Conservation (phyloP, 1,140 invertebrate genomes). For the Drosophila obscura region DNA sequence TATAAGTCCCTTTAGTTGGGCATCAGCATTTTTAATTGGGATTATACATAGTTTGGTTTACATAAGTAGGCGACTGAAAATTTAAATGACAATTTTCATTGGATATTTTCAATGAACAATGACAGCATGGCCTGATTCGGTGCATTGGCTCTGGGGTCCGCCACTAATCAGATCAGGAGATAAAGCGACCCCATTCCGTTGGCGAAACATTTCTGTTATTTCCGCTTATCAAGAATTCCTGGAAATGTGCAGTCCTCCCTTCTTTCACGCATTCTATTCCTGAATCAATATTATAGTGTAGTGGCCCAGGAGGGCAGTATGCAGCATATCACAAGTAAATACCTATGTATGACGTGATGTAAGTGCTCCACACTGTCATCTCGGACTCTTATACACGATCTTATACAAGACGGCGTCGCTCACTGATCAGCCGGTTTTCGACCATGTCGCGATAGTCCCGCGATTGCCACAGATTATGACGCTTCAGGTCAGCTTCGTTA, state of each 20-base stretch:
- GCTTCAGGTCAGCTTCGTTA: slow-evolving; percentile 40
- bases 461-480: slow-evolving; percentile 22
- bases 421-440: neutral
- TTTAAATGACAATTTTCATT: slow-evolving; percentile 24
- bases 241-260: neutral
- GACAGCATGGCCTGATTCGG: neutral
- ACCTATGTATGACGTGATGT: neutral
- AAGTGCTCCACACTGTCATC: slow-evolving; percentile 11
- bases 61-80: slow-evolving; percentile 43
- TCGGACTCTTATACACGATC: neutral
- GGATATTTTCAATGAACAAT: slow-evolving; percentile 17
- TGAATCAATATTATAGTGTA: too few species aligned
- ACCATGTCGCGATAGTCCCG: slow-evolving; percentile 32
- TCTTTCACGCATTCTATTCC: too few species aligned
- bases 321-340: slow-evolving; percentile 1
- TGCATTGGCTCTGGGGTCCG: neutral
- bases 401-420: neutral
- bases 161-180: slow-evolving; percentile 32
- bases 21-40: slow-evolving; percentile 71
- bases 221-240: neutral
- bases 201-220: neutral
- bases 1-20: slow-evolving; percentile 31
- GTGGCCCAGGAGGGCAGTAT: slow-evolving; percentile 1
- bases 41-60: slow-evolving; percentile 42
- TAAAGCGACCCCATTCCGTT: neutral